phyloP scores from a whole-genome alignment of 2,113 vertebrate genomes.

The Salvelinus alpinus region DNA sequence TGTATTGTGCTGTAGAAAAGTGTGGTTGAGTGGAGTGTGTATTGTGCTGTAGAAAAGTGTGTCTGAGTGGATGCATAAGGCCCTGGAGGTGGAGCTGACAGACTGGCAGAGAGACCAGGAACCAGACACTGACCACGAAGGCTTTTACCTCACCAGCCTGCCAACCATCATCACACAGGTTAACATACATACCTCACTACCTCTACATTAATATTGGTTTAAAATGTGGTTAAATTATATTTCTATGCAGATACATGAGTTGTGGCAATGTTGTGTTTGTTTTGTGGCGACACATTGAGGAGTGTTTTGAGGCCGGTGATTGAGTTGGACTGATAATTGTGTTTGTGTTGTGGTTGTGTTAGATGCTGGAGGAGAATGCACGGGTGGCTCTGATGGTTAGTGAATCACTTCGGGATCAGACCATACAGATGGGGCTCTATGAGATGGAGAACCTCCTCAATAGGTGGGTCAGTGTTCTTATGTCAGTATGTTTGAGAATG shows the following conservation, averaged over 20 bases:
- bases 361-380: constrained; percentile 95
- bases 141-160: constrained; percentile 90
- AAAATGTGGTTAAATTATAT: no score
- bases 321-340: not conserved
- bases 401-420: constrained; percentile 78
- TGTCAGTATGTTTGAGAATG: not conserved
- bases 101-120: constrained; percentile 92
- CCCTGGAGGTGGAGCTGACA: constrained; percentile 87
- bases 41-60: constrained; percentile 54
- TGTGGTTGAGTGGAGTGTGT: not conserved
- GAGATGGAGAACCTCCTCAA: constrained; percentile 87
- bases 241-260: not conserved
- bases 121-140: constrained; percentile 88
- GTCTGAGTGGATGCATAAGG: constrained; percentile 91
- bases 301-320: not conserved
- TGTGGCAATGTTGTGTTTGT: not conserved
- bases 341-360: constrained; percentile 7
- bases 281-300: constrained; percentile 2
- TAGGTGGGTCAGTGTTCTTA: constrained; percentile 71
- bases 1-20: not conserved
- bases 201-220: no score
- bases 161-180: constrained; percentile 92
- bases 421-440: constrained; percentile 85
- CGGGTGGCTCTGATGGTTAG: constrained; percentile 83
- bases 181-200: not conserved